A percentile compares a stretch with the other conserved stretches of the same genome.
Evolutionary conservation across 2,888 invertebrate genomes (phyloP).

Genomic region (Philopedon plagiatum): DNA sequence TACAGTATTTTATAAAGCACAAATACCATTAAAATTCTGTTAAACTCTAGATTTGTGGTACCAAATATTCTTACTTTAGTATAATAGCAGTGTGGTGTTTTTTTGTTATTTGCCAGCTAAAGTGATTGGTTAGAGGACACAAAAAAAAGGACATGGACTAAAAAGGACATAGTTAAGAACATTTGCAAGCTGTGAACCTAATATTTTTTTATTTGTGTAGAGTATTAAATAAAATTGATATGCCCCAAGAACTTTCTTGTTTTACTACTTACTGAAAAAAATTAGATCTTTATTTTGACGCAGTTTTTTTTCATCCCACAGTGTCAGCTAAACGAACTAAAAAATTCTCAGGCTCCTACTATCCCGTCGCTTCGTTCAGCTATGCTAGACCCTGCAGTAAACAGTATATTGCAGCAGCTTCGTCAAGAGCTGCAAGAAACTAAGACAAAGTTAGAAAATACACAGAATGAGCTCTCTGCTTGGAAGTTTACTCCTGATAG

Average conservation of each 20-base stretch:
- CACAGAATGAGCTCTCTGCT: conserved; percentile 96
- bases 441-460: conserved; percentile 93
- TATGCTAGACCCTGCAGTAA: conserved; percentile 95
- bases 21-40: too few relatives aligned
- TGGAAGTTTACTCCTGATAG: conserved; percentile 99
- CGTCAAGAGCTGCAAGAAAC: conserved; percentile 91
- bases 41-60: too few relatives aligned
- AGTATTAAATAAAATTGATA: background rate
- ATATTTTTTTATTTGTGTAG: background rate
- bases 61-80: background rate
- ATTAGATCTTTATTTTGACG: conserved; percentile 3
- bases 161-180: conserved; percentile 54
- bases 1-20: too few relatives aligned
- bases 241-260: background rate
- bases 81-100: background rate
- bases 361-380: conserved; percentile 84
- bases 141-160: conserved; percentile 15
- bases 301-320: conserved; percentile 62
- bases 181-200: conserved; percentile 47
- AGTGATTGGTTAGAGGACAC: background rate
- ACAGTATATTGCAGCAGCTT: conserved; percentile 91
- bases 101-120: background rate
- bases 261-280: background rate
- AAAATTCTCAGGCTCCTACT: conserved; percentile 88
- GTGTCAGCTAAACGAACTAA: conserved; percentile 95